Evolutionary conservation across 1,140 invertebrate species (phyloP), one percentile per base, ranked within the genome.

Genomic region (Eumaeus atala): DNA sequence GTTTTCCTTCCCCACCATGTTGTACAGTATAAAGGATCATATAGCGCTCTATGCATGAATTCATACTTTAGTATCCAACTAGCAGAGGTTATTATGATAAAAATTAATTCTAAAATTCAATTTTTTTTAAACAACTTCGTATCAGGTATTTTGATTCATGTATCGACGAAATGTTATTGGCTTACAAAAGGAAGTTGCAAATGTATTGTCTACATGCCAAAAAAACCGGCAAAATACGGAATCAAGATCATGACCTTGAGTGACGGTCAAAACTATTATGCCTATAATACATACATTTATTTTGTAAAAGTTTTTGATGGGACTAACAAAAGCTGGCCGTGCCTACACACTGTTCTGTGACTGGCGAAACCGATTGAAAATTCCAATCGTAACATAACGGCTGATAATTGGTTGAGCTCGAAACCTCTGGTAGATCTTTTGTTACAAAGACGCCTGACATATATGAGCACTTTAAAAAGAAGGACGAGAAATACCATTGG

Each of bases 371-470:
- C 21, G 14, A 18, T 49, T 49, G 48, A 49, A 28, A 49, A 49
- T 34, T 28, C 48, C 21, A 49, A 28, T 21, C 48, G 28, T 9
- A 49, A 49, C 28, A 49, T 49, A 21, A 49, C 48, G 28, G 48
- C 48, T 18, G 48, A 49, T 21, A 49, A 49, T 49, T 49, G 6
- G 21, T 28, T 28, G 2, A 28, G 48, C 48, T 49, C 48, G 10
- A 49, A 21, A 21, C 48, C 48, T 49, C 48, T 49, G 14, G 28
- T 18, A 12, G 48, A 49, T 10, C 11, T 34, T n/a, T 49, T 28
- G 18, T n/a, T 28, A n/a, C 17, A 49, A 21, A 49, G 21, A 21
- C 5, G 21, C 21, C 21, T 49, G 18, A 49, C 48, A n/a, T 49
- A 49, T 34, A 11, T 49, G 1, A 18, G 21, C 21, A 49, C 48